A percentile compares a stretch with the other conserved stretches of the same genome.
phyloP scores from a whole-genome alignment of 2,113 vertebrate species.

The Marmota flaviventris region DNA sequence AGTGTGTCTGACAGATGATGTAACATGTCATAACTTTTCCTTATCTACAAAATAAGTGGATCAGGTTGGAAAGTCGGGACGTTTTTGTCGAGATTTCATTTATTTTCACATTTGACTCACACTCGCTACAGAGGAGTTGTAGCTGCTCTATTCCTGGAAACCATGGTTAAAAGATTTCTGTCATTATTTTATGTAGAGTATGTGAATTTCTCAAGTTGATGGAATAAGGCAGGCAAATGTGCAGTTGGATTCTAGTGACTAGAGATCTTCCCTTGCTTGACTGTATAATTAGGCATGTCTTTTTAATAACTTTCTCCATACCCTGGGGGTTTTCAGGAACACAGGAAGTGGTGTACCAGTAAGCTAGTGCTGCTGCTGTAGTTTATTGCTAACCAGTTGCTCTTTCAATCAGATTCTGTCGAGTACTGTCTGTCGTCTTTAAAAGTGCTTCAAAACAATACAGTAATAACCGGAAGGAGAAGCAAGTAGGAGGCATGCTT shows the following conservation, averaged over 20 bases:
- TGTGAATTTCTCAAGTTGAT: constrained; percentile 38
- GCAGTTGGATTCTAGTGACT: background rate
- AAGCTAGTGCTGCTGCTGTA: background rate
- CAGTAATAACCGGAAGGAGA: background rate
- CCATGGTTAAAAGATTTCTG: background rate
- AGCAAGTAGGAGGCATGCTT: background rate
- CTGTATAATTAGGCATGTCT: background rate
- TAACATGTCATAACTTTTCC: background rate
- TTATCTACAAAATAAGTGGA: constrained; percentile 45
- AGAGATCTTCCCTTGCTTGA: background rate
- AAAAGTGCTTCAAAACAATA: constrained; percentile 46
- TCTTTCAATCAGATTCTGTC: constrained; percentile 54
- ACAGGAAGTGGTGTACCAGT: background rate
- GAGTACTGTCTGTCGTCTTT: background rate
- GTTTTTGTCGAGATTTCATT: constrained; percentile 32
- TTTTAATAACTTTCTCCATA: background rate
- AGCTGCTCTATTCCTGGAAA: constrained; percentile 13
- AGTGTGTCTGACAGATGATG: constrained; percentile 35
- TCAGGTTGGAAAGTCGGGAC: constrained; percentile 52
- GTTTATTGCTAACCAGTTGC: constrained; percentile 20
- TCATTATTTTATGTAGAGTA: background rate
- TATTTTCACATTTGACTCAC: constrained; percentile 36
- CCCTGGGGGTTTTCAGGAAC: background rate
- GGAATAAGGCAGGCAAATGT: background rate
- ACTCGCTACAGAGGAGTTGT: background rate